Base-by-base conservation (phyloP, 2,888 invertebrate species). In the Dendrolimus pini region DNA sequence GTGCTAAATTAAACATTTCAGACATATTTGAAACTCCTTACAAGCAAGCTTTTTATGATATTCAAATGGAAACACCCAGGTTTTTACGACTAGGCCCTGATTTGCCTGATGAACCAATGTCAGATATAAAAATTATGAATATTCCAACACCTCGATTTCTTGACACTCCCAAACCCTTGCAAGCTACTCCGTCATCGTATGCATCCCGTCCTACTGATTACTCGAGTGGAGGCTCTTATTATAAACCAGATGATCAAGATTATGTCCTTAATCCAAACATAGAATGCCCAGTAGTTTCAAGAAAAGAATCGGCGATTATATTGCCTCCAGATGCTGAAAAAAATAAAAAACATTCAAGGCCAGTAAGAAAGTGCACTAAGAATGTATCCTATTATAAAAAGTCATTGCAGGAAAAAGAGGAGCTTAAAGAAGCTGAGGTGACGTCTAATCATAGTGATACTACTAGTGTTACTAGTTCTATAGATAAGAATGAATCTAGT, bases 201-300 rank as follows among this genome's bases (percentile, higher is more conserved):
- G 82, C 84, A 10, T 89, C 89, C 41, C 79, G 90, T 7, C 88
- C 86, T 53, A 93, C 93, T 1, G 93, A 93, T 66, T 93, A 93
- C 75, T 93, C 93, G 9, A 93, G 93, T 58, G 89, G 93, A 7
- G 91, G 93, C 2, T 93, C 93, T 2, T 93, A 93, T 68, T 93
- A 93, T 67, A 92, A 92, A 61, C 93, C 93, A 0, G 93, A 93
- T 69, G 93, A 93, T 67, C 92, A 92, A 59, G 93, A 93, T 67
- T 87, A 82, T 62, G 61, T 82, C 57, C 78, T 76, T 47, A 66
- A 78, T 9, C 72, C 78, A 18, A 87, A 88, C 62, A 63, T 82
- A 56, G 76, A 70, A 56, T 78, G 74, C 66, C 67, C 76, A 47
- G 71, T 73, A 10, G 70, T 74, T 53, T 75, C 72, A n/a, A 69